These are phyloP conservation scores for Phalacrocorax carbo DNA, from an alignment of 2,113 vertebrate genomes.

Conservation along the genomic window DNA sequence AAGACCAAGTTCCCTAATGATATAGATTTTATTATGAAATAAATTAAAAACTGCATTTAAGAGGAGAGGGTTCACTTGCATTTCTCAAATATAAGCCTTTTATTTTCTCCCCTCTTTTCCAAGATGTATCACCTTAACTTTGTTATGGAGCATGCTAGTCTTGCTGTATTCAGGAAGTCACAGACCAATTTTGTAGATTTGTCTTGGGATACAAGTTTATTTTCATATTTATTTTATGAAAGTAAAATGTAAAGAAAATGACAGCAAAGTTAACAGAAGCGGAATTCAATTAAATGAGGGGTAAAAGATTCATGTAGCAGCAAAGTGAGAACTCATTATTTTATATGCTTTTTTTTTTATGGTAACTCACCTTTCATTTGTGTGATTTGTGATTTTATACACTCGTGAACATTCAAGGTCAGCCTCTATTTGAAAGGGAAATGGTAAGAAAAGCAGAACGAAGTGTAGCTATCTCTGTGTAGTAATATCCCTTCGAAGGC, in stretches of 20 bases:
- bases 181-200: neutral
- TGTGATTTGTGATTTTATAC: neutral
- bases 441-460: neutral
- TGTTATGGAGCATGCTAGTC: neutral
- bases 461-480: neutral
- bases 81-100: neutral
- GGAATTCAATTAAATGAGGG: neutral
- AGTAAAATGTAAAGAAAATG: neutral
- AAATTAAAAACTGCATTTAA: neutral
- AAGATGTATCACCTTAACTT: neutral
- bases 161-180: neutral
- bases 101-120: neutral
- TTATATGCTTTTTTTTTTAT: neutral
- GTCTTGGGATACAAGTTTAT: neutral
- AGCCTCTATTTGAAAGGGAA: neutral
- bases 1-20: neutral
- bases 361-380: neutral
- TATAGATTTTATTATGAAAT: neutral
- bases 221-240: neutral
- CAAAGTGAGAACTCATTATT: neutral
- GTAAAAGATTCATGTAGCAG: neutral
- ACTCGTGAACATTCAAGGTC: neutral
- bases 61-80: neutral
- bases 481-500: neutral
- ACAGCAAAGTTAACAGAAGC: neutral